Evolutionary conservation across 2,888 invertebrate species (phyloP).

Genomic region (Ichneumoninae sp.): DNA sequence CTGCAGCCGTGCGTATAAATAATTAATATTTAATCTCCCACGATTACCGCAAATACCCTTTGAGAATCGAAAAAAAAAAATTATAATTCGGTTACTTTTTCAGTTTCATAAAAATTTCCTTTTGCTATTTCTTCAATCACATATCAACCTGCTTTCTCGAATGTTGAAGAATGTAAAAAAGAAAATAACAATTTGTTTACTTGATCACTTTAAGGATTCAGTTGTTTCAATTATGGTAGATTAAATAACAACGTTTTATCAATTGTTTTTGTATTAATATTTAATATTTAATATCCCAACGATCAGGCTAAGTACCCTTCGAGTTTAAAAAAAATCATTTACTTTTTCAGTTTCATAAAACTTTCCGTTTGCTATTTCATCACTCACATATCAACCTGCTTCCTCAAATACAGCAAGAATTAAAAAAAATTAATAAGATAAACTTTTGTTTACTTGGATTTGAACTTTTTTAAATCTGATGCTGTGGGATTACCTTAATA

Average conservation of each 20-base stretch:
- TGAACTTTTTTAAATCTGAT: neutral
- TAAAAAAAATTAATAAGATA: neutral
- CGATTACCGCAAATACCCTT: neutral
- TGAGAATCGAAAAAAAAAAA: neutral
- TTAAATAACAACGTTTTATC: neutral
- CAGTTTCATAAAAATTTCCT: neutral
- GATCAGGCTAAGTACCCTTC: neutral
- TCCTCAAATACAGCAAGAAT: neutral
- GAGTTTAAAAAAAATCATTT: neutral
- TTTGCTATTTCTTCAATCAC: neutral
- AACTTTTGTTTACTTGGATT: neutral
- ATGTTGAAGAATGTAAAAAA: neutral
- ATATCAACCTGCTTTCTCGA: neutral
- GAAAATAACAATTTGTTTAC: neutral
- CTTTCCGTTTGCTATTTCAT: neutral
- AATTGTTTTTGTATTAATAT: conserved; percentile 20
- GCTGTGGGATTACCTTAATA: too few species aligned
- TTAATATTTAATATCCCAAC: conserved; percentile 5
- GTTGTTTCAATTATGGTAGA: neutral
- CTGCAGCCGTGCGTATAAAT: conserved; percentile 18
- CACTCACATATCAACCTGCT: neutral
- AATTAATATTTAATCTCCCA: conserved; percentile 20
- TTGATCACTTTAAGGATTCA: neutral
- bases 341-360: neutral
- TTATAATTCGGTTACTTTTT: neutral